Base-by-base conservation (phyloP, 2,888 invertebrate genomes). In the Antheraea yamamai region DNA sequence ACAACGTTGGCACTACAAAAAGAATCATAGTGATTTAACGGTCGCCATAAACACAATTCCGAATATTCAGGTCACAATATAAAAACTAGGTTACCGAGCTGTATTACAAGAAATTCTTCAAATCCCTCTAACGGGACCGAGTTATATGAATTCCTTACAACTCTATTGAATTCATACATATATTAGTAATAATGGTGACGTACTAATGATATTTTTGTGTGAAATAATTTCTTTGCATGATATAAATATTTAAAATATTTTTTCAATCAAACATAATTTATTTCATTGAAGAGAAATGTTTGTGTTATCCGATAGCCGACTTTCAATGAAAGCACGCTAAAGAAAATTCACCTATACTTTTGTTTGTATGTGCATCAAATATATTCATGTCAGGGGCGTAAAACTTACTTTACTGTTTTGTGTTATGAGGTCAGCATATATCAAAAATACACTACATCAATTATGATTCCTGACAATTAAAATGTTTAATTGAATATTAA, bases 331-430 rank as follows among this genome's bases (percentile, higher is more conserved):
- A 39, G 39, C 39, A 72, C 26, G 66, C 55, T 64, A 61, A 58
- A 79, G 81, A 55, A 70, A 81, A 81, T 85, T 87, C 74, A 79
- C 78, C 75, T 47, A 79, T 77, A 78, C 81, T 81, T 82, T 81
- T 81, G 84, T 87, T 85, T 88, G 88, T 82, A 88, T 86, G 88
- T 87, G 87, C 85, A 88, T 89, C 89, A 89, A 88, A 86, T 85
- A 81, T 78, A 91, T 88, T 85, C 78, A 84, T 89, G 93, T 90
- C 93, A 93, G 88, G 92, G 92, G 85, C 89, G 79, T 77, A 76
- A 75, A 80, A 39, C 39, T 26, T n/a, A 23, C 72, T 72, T n/a
- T 47, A 47, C 47, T 47, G 47, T 47, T 47, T 47, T 47, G 47
- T 12, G 2, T 12, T 47, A 47, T 47, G 47, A 61, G 73, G 73